Evolutionary conservation across 2,888 invertebrate genomes (phyloP).

Genomic region (Oscheius sp.): DNA sequence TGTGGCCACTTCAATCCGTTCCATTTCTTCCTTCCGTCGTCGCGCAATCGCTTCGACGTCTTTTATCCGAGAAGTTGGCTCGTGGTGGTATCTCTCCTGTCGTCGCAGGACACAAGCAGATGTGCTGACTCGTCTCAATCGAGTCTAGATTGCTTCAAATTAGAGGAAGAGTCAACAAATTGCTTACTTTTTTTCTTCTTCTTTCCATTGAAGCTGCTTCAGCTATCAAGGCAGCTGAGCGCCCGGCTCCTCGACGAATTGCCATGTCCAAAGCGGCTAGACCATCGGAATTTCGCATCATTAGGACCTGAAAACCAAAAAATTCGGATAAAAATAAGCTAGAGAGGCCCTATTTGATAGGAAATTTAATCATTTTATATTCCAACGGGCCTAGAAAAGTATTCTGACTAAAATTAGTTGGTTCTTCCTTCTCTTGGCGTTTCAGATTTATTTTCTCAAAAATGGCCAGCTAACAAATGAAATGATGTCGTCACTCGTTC

Average conservation of each 20-base stretch:
- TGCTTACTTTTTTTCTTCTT: neutral
- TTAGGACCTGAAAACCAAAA: constrained; percentile 41
- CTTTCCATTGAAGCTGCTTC: constrained; percentile 33
- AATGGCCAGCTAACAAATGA: too few relatives aligned
- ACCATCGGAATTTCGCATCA: constrained; percentile 49
- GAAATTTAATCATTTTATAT: too few relatives aligned
- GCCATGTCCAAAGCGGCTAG: constrained; percentile 54
- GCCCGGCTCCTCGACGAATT: constrained; percentile 41
- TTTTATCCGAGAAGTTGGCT: constrained; percentile 17
- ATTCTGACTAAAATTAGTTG: too few relatives aligned
- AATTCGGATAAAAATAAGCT: neutral
- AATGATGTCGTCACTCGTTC: too few relatives aligned
- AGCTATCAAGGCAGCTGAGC: constrained; percentile 47
- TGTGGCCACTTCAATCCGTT: neutral
- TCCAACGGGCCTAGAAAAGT: too few relatives aligned
- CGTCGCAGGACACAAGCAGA: constrained; percentile 6
- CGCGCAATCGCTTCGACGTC: neutral
- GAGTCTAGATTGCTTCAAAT: neutral
- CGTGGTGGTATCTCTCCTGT: constrained; percentile 14
- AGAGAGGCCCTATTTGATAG: too few relatives aligned
- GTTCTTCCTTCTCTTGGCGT: too few relatives aligned
- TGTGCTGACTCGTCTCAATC: constrained; percentile 26
- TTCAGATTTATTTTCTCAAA: too few relatives aligned
- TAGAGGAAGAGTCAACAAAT: neutral
- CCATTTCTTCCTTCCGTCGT: constrained; percentile 2